Conservation (phyloP, 2,113 vertebrate species). For the Zonotrichia leucophrys region DNA sequence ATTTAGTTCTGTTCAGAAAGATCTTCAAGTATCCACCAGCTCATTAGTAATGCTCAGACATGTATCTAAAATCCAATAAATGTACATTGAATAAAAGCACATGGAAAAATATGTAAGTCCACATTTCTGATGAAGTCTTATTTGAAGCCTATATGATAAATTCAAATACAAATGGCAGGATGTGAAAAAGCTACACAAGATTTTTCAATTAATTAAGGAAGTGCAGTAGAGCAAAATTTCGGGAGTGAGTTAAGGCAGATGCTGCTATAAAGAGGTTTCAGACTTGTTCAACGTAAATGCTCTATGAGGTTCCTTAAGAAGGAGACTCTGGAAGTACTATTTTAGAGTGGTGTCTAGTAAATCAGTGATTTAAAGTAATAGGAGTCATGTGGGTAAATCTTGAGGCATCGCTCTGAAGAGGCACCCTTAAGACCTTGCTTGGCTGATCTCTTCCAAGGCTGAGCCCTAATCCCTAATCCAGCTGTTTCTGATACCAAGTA, state of each 20-base stretch:
- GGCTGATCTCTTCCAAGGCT: neutral
- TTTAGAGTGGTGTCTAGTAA: constrained; percentile 15
- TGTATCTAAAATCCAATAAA: neutral
- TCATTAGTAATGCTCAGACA: neutral
- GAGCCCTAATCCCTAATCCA: neutral
- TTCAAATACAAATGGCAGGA: neutral
- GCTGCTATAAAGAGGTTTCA: neutral
- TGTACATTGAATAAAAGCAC: neutral
- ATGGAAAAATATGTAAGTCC: neutral
- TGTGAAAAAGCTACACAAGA: neutral
- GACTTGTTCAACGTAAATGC: neutral
- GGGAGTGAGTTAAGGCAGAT: neutral
- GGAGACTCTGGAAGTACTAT: neutral
- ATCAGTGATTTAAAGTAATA: constrained; percentile 43
- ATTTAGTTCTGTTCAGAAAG: neutral
- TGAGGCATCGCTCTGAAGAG: neutral
- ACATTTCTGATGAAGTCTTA: neutral
- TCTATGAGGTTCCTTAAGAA: neutral
- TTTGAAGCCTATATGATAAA: neutral
- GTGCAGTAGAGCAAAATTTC: neutral
- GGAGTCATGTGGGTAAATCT: neutral
- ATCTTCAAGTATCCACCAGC: neutral
- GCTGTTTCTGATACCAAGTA: neutral
- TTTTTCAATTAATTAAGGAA: neutral
- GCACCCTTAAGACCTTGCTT: neutral